Base-by-base conservation (phyloP, 2,888 invertebrate species). In the Malacosoma neustria region DNA sequence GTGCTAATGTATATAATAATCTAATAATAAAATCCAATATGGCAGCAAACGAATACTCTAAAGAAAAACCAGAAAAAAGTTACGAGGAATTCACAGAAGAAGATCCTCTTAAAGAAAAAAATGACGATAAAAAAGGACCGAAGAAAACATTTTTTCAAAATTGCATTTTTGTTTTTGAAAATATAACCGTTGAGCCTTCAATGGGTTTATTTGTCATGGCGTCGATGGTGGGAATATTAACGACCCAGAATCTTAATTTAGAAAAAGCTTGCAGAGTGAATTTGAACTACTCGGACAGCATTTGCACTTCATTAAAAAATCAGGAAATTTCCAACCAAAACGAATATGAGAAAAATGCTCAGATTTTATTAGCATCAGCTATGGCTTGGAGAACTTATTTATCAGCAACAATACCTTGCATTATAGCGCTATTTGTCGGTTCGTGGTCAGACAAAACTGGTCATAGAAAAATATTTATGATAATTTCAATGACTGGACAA, bases 221-320 rank as follows among this genome's bases (percentile, higher is more conserved):
- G 0, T 41, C 46, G 0, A 63, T 89, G 12, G 51, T 89, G n/a
- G 89, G 90, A 0, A 87, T 89, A 32, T 60, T 93, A 39, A 92
- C 93, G 13, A 91, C 93, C 2, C 94, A 94, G 64, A 95, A 95
- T 71, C 73, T 95, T 6, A 92, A 90, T 60, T 80, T 95, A 47
- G 94, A 94, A 62, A 95, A 95, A 65, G 94, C 94, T 0, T 95
- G 95, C 58, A 80, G 94, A 11, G 94, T 95, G 0, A 95, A 94
- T 62, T 77, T 95, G 41, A 89, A 87, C 12, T 93, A 90, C 51
- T 84, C 91, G 0, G 85, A 88, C 14, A 88, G 89, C 51, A 89
- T 94, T 1, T 95, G 95, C 61, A 87, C 89, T 49, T 92, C 93
- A 0, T 69, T 95, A 4, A 90, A 90, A 13, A 69, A 85, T 6